Evolutionary conservation across 2,888 invertebrate genomes (phyloP).

Genomic region (Pecten maximus): DNA sequence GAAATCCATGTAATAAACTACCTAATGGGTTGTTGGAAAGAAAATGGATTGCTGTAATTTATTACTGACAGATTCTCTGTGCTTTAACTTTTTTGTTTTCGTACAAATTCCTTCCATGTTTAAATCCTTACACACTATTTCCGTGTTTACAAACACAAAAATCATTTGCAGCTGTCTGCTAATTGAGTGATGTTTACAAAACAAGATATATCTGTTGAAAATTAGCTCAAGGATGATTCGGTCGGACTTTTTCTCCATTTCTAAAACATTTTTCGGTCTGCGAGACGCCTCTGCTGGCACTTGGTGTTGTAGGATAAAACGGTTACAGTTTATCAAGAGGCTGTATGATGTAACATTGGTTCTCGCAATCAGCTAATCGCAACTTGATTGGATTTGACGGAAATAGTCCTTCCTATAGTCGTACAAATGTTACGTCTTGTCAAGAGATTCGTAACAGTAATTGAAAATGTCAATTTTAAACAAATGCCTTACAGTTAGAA

Average conservation of each 20-base stretch:
- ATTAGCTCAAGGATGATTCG: not conserved
- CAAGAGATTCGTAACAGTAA: not conserved
- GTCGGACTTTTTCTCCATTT: not conserved
- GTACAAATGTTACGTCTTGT: not conserved
- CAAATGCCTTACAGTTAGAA: slow-evolving; percentile 5
- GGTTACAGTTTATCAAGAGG: not conserved
- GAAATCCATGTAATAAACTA: not conserved
- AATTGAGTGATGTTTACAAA: not conserved
- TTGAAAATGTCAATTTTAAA: slow-evolving; percentile 37
- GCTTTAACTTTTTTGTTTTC: not conserved
- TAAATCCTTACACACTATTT: not conserved
- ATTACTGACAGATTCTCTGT: not conserved
- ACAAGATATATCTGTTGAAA: slow-evolving; percentile 22
- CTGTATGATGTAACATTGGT: not conserved
- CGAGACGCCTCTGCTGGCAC: not conserved
- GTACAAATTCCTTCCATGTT: not conserved
- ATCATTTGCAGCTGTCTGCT: not conserved
- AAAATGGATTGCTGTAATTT: not conserved
- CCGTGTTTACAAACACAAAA: not conserved
- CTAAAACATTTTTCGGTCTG: not conserved
- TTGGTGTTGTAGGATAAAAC: not conserved
- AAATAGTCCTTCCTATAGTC: not conserved
- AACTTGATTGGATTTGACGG: not conserved
- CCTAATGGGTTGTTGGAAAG: not conserved
- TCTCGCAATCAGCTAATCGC: not conserved